Evolutionary conservation across 1,140 invertebrate genomes (phyloP).

Genomic region (Nautilus pompilius): DNA sequence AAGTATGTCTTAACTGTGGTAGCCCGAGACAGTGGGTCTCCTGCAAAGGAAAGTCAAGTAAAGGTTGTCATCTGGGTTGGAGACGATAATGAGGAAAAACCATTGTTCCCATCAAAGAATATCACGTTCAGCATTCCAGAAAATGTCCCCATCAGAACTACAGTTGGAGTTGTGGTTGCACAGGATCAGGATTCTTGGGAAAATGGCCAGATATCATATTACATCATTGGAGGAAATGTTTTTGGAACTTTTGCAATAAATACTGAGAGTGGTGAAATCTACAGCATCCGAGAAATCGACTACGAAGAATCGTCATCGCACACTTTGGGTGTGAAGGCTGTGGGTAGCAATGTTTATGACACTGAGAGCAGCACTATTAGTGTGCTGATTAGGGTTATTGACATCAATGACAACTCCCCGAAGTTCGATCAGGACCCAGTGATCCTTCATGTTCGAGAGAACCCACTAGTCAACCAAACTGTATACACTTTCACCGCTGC

Average conservation of each 20-base stretch:
- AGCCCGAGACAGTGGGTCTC: constrained; percentile 77
- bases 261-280: constrained; percentile 95
- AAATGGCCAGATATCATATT: constrained; percentile 98
- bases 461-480: constrained; percentile 60
- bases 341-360: constrained; percentile 39
- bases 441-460: constrained; percentile 55
- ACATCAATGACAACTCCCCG: constrained; percentile 92
- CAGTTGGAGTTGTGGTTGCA: constrained; percentile 68
- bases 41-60: constrained; percentile 63
- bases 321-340: constrained; percentile 43
- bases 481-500: constrained; percentile 43
- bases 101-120: constrained; percentile 51
- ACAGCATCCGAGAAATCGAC: constrained; percentile 89
- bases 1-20: constrained; percentile 81
- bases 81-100: constrained; percentile 49
- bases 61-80: constrained; percentile 37
- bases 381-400: constrained; percentile 84
- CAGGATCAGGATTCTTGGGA: constrained; percentile 66
- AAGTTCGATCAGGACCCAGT: constrained; percentile 62
- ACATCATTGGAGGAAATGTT: constrained; percentile 98
- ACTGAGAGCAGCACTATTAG: constrained; percentile 60
- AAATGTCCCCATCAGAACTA: constrained; percentile 88
- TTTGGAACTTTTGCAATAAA: constrained; percentile 95
- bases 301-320: constrained; percentile 77
- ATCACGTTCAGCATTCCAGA: constrained; percentile 84